phyloP scores from a whole-genome alignment of 2,888 invertebrate genomes.

The Toxonevra muliebris region DNA sequence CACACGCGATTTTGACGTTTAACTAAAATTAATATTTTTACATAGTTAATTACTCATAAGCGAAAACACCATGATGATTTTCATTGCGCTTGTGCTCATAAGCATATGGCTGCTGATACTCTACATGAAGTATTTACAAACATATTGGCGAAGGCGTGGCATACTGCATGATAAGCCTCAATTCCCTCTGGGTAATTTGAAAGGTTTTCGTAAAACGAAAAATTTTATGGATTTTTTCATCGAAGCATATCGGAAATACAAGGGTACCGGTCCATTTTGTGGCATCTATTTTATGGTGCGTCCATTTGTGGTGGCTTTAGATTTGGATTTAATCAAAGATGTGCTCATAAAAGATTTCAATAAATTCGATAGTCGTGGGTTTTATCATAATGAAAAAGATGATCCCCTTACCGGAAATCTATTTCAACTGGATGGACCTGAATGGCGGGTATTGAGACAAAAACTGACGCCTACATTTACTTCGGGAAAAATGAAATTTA shows the following conservation, averaged over 20 bases:
- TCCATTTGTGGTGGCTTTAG: constrained; percentile 34
- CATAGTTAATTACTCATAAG: no score
- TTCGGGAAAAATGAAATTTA: constrained; percentile 46
- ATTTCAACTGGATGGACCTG: constrained; percentile 57
- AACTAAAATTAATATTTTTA: no score
- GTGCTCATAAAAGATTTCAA: constrained; percentile 59
- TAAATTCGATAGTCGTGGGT: constrained; percentile 59
- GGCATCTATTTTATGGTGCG: constrained; percentile 24
- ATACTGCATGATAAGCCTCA: constrained; percentile 45
- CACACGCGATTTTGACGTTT: no score
- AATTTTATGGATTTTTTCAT: no score
- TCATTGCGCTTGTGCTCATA: no score
- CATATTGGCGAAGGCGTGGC: constrained; percentile 1
- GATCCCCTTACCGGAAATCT: constrained; percentile 61
- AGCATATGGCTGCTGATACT: no score
- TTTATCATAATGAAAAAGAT: constrained; percentile 54
- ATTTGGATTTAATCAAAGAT: constrained; percentile 56
- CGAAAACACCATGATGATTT: neutral
- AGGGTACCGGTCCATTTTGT: neutral
- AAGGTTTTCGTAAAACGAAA: constrained; percentile 39
- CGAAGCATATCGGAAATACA: no score
- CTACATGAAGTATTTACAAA: no score
- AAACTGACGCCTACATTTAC: constrained; percentile 66
- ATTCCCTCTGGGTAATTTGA: constrained; percentile 48
- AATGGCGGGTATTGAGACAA: constrained; percentile 61